phyloP scores from a whole-genome alignment of 1,140 invertebrate species.

The Drepana arcuata region DNA sequence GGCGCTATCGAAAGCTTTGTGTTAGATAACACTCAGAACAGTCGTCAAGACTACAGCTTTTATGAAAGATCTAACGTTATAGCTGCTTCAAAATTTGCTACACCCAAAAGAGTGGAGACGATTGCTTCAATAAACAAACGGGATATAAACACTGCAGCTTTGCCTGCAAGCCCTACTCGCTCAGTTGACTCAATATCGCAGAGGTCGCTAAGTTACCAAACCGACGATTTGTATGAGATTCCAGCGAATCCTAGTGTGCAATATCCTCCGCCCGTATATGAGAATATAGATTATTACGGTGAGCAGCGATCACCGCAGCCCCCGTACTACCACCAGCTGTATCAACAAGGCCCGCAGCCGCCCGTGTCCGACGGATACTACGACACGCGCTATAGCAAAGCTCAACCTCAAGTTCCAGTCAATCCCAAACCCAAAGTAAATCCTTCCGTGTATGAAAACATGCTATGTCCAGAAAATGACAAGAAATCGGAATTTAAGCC shows the following conservation, averaged over 20 bases:
- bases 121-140: conserved; percentile 73
- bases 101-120: conserved; percentile 79
- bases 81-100: conserved; percentile 82
- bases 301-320: conserved; percentile 67
- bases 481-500: conserved; percentile 54
- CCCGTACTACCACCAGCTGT: conserved; percentile 76
- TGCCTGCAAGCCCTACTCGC: conserved; percentile 63
- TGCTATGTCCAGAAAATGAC: conserved; percentile 56
- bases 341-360: conserved; percentile 48
- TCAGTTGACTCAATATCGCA: conserved; percentile 75
- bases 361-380: conserved; percentile 71
- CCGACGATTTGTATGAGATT: conserved; percentile 64
- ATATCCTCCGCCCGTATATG: conserved; percentile 79
- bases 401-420: conserved; percentile 80
- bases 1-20: conserved; percentile 68
- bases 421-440: conserved; percentile 65
- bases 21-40: conserved; percentile 47
- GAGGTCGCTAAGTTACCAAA: conserved; percentile 76
- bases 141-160: conserved; percentile 49
- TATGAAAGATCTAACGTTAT: conserved; percentile 71
- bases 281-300: conserved; percentile 85
- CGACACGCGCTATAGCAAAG: conserved; percentile 75
- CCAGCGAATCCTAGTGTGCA: conserved; percentile 51
- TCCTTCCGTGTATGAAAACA: conserved; percentile 57
- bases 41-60: conserved; percentile 64